Conservation (phyloP, 2,797 vertebrate species). For the Leuciscus waleckii region DNA sequence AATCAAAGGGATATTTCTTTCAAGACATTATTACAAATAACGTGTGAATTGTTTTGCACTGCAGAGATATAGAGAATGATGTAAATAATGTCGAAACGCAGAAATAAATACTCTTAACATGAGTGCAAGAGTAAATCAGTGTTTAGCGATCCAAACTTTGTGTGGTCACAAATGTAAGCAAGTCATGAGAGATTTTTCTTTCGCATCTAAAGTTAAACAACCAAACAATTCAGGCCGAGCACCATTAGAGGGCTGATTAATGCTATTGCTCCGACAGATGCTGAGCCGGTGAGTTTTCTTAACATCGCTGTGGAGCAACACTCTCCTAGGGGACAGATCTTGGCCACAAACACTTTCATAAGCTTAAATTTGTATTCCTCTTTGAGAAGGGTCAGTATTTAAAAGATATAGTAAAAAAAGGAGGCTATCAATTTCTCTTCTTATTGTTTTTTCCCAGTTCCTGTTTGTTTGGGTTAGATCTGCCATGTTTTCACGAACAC, state of each 20-base stretch:
- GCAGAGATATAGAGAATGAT: slow-evolving; percentile 14
- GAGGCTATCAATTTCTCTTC: slow-evolving; percentile 49
- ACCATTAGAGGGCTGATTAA: slow-evolving; percentile 35
- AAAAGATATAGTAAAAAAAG: slow-evolving; percentile 27
- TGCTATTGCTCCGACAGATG: slow-evolving; percentile 23
- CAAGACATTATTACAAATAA: slow-evolving; percentile 46
- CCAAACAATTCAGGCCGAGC: slow-evolving; percentile 27
- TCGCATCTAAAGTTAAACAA: slow-evolving; percentile 35
- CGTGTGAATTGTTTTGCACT: not conserved
- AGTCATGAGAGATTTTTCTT: slow-evolving; percentile 39
- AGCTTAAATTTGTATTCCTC: not conserved
- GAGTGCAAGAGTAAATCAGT: slow-evolving; percentile 39
- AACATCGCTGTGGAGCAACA: slow-evolving; percentile 14
- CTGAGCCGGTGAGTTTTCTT: slow-evolving; percentile 13
- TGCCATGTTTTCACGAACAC: slow-evolving; percentile 18
- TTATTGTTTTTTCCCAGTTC: slow-evolving; percentile 22
- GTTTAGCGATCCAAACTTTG: slow-evolving; percentile 32
- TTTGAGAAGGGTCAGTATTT: not conserved
- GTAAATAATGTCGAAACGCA: slow-evolving; percentile 35
- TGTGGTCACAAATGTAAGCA: slow-evolving; percentile 38
- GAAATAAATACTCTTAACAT: slow-evolving; percentile 35
- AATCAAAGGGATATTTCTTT: slow-evolving; percentile 34
- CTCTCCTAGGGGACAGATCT: slow-evolving; percentile 5
- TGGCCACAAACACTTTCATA: not conserved
- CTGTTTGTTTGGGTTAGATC: slow-evolving; percentile 42